These are phyloP conservation scores for Hermaeophaga mercurialis DNA, from an alignment of 2,888 invertebrate genomes.

Conservation along the genomic window DNA sequence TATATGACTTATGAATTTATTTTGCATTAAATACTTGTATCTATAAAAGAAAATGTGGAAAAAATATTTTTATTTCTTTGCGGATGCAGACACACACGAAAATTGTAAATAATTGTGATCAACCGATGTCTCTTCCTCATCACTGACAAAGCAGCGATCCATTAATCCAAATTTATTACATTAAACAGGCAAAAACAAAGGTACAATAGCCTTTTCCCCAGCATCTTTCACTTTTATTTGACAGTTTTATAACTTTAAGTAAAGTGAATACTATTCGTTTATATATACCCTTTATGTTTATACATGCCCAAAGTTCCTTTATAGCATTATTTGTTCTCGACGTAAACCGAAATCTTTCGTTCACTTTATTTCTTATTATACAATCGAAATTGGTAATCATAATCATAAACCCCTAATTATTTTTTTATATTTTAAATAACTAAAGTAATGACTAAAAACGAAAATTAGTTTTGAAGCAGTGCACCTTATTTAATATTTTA, in stretches of 20 bases:
- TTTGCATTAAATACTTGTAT: no score
- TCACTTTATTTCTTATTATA: background rate
- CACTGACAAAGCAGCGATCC: slow-evolving; percentile 16
- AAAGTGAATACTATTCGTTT: slow-evolving; percentile 25
- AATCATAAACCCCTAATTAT: no score
- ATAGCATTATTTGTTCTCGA: slow-evolving; percentile 8
- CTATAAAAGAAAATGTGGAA: no score
- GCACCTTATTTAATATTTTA: no score
- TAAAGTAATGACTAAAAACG: no score
- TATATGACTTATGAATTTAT: no score
- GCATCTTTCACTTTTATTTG: slow-evolving; percentile 29
- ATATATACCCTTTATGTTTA: slow-evolving; percentile 11
- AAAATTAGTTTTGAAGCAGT: no score
- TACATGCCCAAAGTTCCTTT: slow-evolving; percentile 4
- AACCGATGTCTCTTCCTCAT: slow-evolving; percentile 16
- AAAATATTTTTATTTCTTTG: background rate
- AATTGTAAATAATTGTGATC: slow-evolving; percentile 19
- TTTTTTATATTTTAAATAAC: no score
- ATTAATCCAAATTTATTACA: slow-evolving; percentile 24
- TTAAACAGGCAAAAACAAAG: slow-evolving; percentile 27
- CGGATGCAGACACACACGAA: background rate
- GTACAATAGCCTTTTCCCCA: slow-evolving; percentile 22
- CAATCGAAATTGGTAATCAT: no score
- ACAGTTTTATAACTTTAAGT: slow-evolving; percentile 29
- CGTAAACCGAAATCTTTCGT: slow-evolving; percentile 1